Percentiles rank a stretch among this genome's conserved stretches.
Conservation (phyloP, 2,888 invertebrate genomes). For the Macrophya alboannulata region DNA sequence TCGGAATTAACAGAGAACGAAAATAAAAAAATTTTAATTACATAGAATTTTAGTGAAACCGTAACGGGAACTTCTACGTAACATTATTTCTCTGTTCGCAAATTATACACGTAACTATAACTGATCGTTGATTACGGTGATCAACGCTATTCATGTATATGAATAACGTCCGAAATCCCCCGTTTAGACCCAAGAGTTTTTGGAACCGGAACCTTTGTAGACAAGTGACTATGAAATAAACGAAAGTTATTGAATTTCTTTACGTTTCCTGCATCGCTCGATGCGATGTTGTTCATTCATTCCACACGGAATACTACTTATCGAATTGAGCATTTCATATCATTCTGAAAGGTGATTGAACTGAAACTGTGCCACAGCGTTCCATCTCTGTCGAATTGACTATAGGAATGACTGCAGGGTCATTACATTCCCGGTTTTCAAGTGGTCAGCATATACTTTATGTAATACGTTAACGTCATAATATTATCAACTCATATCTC, state of each 20-base stretch:
- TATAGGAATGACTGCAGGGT: not conserved
- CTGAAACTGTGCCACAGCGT: not conserved
- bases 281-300: not conserved
- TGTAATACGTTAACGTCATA: not conserved
- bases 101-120: not conserved
- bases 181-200: not conserved
- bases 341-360: not conserved
- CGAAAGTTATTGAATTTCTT: not conserved
- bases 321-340: not conserved
- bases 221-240: not conserved
- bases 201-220: not conserved
- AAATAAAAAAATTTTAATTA: not conserved
- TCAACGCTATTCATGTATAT: not conserved
- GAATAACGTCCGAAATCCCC: not conserved
- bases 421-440: not conserved
- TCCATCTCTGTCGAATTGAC: too few relatives aligned
- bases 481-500: constrained; percentile 1
- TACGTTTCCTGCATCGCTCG: not conserved
- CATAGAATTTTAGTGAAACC: not conserved
- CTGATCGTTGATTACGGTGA: not conserved
- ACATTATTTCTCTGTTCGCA: not conserved
- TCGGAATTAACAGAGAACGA: not conserved
- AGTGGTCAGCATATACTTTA: not conserved
- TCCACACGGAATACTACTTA: not conserved
- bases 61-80: not conserved